A percentile compares a stretch with the other conserved stretches of the same genome.
These are phyloP conservation scores for Apeltes quadracus DNA, from an alignment of 2,113 vertebrate genomes.

Conservation along the genomic window DNA sequence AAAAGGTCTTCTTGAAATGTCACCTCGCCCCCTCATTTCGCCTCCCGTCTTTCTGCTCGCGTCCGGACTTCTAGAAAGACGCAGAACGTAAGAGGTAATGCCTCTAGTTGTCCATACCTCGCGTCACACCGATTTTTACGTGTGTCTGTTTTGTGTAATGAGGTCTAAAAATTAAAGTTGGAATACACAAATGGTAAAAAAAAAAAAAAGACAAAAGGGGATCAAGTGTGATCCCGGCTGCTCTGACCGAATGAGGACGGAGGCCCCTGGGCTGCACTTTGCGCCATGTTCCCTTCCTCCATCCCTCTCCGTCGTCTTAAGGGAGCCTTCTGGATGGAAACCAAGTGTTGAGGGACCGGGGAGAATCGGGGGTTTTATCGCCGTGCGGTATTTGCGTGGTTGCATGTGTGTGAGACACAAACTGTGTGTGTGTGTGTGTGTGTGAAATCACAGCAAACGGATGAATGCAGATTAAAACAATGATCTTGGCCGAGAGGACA, in stretches of 20 bases:
- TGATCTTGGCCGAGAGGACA: neutral
- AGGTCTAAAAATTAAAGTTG: neutral
- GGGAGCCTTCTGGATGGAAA: conserved; percentile 62
- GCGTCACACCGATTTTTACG: too few relatives aligned
- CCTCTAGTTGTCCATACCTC: too few relatives aligned
- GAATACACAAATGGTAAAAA: conserved; percentile 13
- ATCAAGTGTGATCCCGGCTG: conserved; percentile 30
- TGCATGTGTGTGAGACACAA: neutral
- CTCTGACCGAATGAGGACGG: conserved; percentile 64
- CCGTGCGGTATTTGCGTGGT: conserved; percentile 70
- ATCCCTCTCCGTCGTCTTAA: conserved; percentile 54
- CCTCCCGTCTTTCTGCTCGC: neutral
- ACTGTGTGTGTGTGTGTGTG: neutral
- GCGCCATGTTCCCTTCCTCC: conserved; percentile 16
- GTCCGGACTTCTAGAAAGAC: conserved; percentile 18
- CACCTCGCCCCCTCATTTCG: conserved; percentile 17
- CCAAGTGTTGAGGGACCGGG: conserved; percentile 63
- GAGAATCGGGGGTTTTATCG: conserved; percentile 66
- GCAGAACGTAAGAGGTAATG: too few relatives aligned
- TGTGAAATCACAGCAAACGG: conserved; percentile 8
- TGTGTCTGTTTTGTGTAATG: too few relatives aligned
- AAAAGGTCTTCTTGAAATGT: conserved; percentile 1
- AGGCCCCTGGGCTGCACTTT: conserved; percentile 45
- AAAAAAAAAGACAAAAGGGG: conserved; percentile 2
- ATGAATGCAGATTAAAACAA: neutral